Percentiles rank a stretch among this genome's conserved stretches.
Evolutionary conservation across 2,888 invertebrate species (phyloP).

Genomic region (Cylindroiulus punctatus): DNA sequence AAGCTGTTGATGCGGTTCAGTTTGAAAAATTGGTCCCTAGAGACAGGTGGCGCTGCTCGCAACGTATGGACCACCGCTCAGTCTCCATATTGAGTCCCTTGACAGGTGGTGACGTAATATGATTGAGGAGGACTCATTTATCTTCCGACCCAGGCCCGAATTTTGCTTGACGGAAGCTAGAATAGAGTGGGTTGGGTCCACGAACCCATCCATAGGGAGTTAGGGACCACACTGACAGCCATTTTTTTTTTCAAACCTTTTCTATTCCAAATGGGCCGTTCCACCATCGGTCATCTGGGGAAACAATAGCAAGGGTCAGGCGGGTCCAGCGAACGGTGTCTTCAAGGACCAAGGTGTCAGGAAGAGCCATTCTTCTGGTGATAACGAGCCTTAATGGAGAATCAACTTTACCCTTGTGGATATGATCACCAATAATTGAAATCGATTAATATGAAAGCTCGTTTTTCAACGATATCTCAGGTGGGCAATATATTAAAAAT

Average conservation of each 20-base stretch:
- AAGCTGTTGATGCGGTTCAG: neutral
- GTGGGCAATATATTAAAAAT: slow-evolving; percentile 11
- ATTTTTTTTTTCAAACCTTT: neutral
- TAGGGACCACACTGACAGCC: slow-evolving; percentile 30
- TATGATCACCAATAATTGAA: slow-evolving; percentile 36
- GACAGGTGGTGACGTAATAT: slow-evolving; percentile 53
- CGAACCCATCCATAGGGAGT: slow-evolving; percentile 32
- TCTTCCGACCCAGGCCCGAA: slow-evolving; percentile 31
- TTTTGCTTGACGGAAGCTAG: neutral
- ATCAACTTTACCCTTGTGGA: neutral
- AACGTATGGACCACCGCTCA: neutral
- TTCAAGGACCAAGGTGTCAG: slow-evolving; percentile 17
- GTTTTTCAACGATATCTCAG: slow-evolving; percentile 16
- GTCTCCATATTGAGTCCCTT: slow-evolving; percentile 40
- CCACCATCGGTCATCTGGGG: slow-evolving; percentile 20
- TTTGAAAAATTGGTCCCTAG: slow-evolving; percentile 27
- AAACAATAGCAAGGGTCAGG: slow-evolving; percentile 5
- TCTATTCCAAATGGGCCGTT: neutral
- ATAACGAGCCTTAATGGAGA: neutral
- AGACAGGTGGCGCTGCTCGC: neutral
- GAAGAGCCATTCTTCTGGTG: neutral
- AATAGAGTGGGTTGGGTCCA: slow-evolving; percentile 48
- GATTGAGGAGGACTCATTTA: slow-evolving; percentile 54
- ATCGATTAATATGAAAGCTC: slow-evolving; percentile 24
- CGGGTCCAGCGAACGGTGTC: neutral